Conservation (phyloP, 2,113 vertebrate genomes). For the Zosterops hypoxanthus region DNA sequence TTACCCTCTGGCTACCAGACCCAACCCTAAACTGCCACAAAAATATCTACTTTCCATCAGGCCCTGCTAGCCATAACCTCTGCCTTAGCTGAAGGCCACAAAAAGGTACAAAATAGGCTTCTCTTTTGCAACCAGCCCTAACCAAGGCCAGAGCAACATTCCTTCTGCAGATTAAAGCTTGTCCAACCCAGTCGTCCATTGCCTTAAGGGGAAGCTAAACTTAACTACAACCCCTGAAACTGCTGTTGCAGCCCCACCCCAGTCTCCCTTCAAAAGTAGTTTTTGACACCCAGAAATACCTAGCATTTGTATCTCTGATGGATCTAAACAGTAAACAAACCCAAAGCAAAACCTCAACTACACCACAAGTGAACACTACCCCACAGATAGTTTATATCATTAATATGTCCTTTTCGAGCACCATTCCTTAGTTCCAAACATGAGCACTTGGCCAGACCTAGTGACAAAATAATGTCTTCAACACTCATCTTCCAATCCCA, state of each 20-base stretch:
- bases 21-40: background rate
- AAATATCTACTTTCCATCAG: background rate
- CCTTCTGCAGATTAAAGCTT: background rate
- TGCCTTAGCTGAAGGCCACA: background rate
- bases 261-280: background rate
- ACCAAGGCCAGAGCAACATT: fast-evolving
- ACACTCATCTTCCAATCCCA: background rate
- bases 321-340: background rate
- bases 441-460: background rate
- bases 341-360: background rate
- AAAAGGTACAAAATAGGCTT: background rate
- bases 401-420: background rate
- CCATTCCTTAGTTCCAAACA: background rate
- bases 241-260: background rate
- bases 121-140: background rate
- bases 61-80: background rate
- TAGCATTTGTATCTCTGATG: background rate
- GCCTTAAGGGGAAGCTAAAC: background rate
- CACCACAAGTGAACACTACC: background rate
- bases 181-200: background rate
- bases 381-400: background rate
- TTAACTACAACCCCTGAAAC: background rate
- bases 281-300: background rate
- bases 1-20: background rate
- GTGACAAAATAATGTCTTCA: background rate